These are phyloP conservation scores for Penaeus japonicus DNA, from an alignment of 1,140 invertebrate genomes.

Conservation along the genomic window DNA sequence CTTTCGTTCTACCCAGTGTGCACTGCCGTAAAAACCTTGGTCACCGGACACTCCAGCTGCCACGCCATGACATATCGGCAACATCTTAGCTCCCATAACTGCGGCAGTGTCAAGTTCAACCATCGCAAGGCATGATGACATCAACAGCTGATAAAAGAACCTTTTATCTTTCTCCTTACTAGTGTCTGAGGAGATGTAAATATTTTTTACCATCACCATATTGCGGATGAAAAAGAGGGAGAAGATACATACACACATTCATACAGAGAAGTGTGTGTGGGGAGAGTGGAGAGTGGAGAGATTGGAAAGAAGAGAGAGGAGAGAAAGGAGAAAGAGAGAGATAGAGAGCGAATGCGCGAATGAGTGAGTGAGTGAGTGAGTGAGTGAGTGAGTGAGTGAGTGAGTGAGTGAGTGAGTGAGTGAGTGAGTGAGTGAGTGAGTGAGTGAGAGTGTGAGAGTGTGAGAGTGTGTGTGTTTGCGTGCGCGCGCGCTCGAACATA, in stretches of 20 bases:
- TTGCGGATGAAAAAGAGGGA: too few relatives aligned
- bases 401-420: neutral
- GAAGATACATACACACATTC: too few relatives aligned
- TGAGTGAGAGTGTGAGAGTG: neutral
- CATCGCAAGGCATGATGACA: too few relatives aligned
- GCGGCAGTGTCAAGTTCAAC: too few relatives aligned
- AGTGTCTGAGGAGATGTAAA: too few relatives aligned
- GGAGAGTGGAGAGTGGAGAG: too few relatives aligned
- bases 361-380: neutral
- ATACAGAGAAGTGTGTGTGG: too few relatives aligned
- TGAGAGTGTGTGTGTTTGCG: slow-evolving; percentile 14
- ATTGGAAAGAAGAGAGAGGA: neutral
- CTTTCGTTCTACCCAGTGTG: neutral
- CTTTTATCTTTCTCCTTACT: too few relatives aligned
- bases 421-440: neutral
- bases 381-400: neutral
- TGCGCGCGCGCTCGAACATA: neutral
- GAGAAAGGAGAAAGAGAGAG: neutral
- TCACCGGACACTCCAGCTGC: neutral
- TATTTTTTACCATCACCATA: too few relatives aligned
- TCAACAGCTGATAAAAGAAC: too few relatives aligned
- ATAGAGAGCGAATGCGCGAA: neutral
- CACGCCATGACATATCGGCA: too few relatives aligned
- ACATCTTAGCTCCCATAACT: too few relatives aligned
- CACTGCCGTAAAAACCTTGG: neutral